Percentiles rank a stretch among this genome's conserved stretches.
phyloP scores from a whole-genome alignment of 2,797 vertebrate species.

The Odontamblyopus lacepedii region DNA sequence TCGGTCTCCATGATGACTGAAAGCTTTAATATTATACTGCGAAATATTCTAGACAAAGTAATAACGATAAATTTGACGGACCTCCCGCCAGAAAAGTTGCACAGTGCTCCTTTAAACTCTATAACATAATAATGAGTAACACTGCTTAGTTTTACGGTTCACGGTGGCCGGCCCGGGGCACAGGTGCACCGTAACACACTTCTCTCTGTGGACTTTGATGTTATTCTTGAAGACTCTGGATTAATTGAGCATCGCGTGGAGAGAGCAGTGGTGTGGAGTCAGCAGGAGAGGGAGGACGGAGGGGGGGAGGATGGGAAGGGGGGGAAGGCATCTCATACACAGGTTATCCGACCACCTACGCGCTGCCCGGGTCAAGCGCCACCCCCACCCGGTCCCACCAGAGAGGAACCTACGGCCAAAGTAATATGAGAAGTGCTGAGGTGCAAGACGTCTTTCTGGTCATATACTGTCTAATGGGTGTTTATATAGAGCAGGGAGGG shows the following conservation, averaged over 20 bases:
- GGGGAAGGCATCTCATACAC: neutral
- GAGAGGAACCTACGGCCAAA: neutral
- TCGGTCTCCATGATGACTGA: too few species aligned
- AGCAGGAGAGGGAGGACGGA: slow-evolving; percentile 51
- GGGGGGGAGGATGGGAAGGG: slow-evolving; percentile 10
- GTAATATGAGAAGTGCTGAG: slow-evolving; percentile 6
- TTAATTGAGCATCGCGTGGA: slow-evolving; percentile 50
- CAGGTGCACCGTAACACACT: slow-evolving; percentile 28
- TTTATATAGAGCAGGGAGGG: neutral
- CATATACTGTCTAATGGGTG: slow-evolving; percentile 3
- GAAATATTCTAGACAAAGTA: too few species aligned
- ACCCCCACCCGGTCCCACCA: neutral
- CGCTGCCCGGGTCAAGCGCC: neutral
- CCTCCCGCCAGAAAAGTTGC: too few species aligned
- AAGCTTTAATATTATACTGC: too few species aligned
- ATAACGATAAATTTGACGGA: too few species aligned
- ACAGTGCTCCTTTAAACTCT: too few species aligned
- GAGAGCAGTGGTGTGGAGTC: slow-evolving; percentile 51
- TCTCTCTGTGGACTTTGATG: slow-evolving; percentile 11
- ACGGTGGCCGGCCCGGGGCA: neutral
- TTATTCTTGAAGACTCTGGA: slow-evolving; percentile 41
- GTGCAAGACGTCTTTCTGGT: neutral
- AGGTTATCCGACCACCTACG: slow-evolving; percentile 5
- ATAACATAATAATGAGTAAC: too few species aligned
- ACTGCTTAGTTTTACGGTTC: neutral